Conservation (phyloP, 2,888 invertebrate species). For the Cantharis flavilabris region DNA sequence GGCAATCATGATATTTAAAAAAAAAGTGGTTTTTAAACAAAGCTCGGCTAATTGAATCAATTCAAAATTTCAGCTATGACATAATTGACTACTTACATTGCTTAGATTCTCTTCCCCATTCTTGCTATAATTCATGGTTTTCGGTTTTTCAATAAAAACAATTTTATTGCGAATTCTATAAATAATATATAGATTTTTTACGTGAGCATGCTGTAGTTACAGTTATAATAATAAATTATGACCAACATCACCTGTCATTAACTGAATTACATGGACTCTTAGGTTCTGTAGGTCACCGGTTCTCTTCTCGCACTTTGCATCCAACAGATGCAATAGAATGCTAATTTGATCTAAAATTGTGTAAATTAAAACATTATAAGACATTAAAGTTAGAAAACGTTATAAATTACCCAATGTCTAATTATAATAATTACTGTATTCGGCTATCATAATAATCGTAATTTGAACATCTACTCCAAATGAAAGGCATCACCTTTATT, state of each 20-base stretch:
- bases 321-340: not conserved
- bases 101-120: not conserved
- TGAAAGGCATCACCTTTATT: not conserved
- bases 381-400: not conserved
- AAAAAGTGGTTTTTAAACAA: not conserved
- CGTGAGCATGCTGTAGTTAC: constrained; percentile 14
- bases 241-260: constrained; percentile 12
- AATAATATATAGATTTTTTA: not conserved
- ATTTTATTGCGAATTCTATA: not conserved
- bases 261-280: not conserved
- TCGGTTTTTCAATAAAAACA: not conserved
- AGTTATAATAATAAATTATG: constrained; percentile 16
- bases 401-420: not conserved
- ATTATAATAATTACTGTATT: not conserved
- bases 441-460: not conserved
- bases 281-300: constrained; percentile 14
- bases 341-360: not conserved
- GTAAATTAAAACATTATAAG: not conserved
- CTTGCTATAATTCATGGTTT: not conserved
- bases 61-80: not conserved
- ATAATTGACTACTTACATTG: not conserved
- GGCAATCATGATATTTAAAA: not conserved
- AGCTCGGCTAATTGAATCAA: not conserved
- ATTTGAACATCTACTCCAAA: not conserved
- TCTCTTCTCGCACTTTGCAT: not conserved